phyloP scores from a whole-genome alignment of 2,797 vertebrate genomes.

The Anguilla marmorata region DNA sequence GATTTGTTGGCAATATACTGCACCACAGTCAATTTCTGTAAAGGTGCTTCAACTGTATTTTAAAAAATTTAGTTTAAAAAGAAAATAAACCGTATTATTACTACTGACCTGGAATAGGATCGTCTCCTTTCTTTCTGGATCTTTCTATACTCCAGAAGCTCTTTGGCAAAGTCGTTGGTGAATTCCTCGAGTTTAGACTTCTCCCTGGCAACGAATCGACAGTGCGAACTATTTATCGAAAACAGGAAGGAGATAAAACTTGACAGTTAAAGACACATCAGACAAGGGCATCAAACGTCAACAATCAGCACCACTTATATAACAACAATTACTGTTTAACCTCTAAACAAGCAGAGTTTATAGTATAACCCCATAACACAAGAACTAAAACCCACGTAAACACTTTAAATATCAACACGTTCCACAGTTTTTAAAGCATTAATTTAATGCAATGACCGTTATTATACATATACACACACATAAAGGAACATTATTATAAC shows the following conservation, averaged over 20 bases:
- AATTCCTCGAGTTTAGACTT: slow-evolving; percentile 99
- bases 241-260: slow-evolving; percentile 47
- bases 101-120: slow-evolving; percentile 92
- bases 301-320: slow-evolving; percentile 4
- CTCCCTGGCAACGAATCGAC: slow-evolving; percentile 75
- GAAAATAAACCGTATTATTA: neutral
- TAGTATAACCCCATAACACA: neutral
- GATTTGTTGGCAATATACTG: neutral
- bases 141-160: slow-evolving; percentile 97
- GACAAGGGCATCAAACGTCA: slow-evolving; percentile 13
- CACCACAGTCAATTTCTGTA: neutral
- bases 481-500: neutral
- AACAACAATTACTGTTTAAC: neutral
- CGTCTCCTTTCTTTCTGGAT: slow-evolving; percentile 93
- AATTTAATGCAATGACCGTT: neutral
- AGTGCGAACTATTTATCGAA: slow-evolving; percentile 45
- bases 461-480: no score
- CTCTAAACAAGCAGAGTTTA: neutral
- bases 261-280: slow-evolving; percentile 42
- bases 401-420: neutral
- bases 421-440: neutral
- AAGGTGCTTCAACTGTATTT: neutral
- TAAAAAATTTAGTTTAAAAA: neutral
- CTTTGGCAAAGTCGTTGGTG: slow-evolving; percentile 99
- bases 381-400: neutral